These are phyloP conservation scores for Macroglossus sobrinus DNA, from an alignment of 2,113 vertebrate species.

Conservation along the genomic window DNA sequence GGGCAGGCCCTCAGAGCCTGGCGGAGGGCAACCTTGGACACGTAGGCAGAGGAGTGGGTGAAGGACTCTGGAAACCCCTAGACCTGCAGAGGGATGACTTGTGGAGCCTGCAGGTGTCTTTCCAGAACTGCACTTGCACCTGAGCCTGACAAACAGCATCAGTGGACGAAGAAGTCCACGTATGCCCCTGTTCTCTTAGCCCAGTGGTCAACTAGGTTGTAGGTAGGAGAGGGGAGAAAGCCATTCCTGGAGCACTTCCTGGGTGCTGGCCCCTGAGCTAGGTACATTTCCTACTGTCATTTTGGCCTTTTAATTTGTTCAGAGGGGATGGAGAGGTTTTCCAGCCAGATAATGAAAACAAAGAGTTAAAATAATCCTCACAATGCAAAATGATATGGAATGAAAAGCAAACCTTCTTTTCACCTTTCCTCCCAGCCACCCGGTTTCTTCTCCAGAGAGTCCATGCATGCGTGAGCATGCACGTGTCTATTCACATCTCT, in stretches of 20 bases:
- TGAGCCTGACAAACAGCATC: background rate
- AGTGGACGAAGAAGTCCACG: background rate
- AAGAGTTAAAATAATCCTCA: background rate
- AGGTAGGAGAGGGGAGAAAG: background rate
- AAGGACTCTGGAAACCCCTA: background rate
- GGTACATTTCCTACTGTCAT: background rate
- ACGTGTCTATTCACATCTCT: rapidly evolving
- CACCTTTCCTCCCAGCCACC: background rate
- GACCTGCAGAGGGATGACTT: background rate
- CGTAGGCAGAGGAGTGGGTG: background rate
- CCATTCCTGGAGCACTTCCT: background rate
- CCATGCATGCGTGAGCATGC: rapidly evolving
- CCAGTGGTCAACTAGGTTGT: background rate
- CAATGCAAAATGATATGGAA: background rate
- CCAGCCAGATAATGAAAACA: background rate
- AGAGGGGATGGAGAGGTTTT: background rate
- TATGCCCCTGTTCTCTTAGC: background rate
- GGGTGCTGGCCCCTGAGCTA: background rate
- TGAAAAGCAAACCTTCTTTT: background rate
- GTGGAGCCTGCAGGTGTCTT: background rate
- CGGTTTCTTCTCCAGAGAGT: background rate
- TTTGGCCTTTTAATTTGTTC: background rate
- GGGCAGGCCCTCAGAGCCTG: background rate
- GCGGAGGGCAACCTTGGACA: background rate
- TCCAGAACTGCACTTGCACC: background rate